Evolutionary conservation across 2,797 vertebrate genomes (phyloP).

Genomic region (Todus mexicanus): DNA sequence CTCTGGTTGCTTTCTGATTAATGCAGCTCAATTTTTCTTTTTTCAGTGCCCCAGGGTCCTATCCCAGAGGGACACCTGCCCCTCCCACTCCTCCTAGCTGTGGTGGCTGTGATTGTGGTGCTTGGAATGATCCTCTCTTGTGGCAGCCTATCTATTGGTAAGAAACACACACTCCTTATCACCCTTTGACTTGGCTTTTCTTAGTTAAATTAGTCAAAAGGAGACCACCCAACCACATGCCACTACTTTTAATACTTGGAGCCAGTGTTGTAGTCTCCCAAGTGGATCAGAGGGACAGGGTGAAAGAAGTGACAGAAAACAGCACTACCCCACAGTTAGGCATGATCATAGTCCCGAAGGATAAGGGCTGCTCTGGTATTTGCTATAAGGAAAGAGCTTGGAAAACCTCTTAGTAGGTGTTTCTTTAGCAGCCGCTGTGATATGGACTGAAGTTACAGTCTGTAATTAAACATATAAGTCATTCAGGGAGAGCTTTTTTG

Average conservation of each 20-base stretch:
- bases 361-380: not conserved
- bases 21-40: not conserved
- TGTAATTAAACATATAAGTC: not conserved
- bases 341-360: not conserved
- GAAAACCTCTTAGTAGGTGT: not conserved
- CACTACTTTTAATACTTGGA: not conserved
- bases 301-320: not conserved
- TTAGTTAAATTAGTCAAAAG: not conserved
- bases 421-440: not conserved
- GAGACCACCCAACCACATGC: not conserved
- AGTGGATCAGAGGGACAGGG: not conserved
- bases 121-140: slow-evolving; percentile 83
- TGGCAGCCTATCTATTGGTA: slow-evolving; percentile 85
- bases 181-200: not conserved
- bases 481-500: not conserved
- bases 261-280: not conserved
- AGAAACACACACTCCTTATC: slow-evolving; percentile 54
- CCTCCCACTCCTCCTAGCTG: slow-evolving; percentile 81
- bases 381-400: not conserved
- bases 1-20: not conserved
- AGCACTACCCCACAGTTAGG: not conserved
- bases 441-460: not conserved
- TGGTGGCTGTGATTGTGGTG: slow-evolving; percentile 81
- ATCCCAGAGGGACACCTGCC: slow-evolving; percentile 74
- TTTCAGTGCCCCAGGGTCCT: slow-evolving; percentile 62